Base-by-base conservation (phyloP, 2,113 vertebrate genomes). In the Xerus inauris region DNA sequence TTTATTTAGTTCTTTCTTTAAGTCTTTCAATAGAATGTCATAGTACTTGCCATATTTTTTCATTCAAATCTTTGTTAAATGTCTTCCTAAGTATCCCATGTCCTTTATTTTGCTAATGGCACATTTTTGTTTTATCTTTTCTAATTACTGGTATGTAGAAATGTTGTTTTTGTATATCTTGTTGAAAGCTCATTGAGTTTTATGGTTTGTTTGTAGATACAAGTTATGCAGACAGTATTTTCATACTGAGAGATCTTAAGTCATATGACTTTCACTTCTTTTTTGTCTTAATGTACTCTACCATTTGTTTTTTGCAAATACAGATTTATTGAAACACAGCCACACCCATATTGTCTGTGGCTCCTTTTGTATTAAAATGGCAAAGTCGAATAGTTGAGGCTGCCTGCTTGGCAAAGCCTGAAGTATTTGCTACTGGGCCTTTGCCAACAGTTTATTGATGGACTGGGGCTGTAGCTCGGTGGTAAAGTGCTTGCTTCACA, bases 181-280 rank as follows among this genome's bases (percentile, higher is more conserved):
- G 8, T 26, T 85, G 51, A 93, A 75, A 16, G 72, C 45, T 93
- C 19, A 85, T 71, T 93, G 26, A 90, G 65, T 87, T 94, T 65
- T 28, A 38, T 62, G 49, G 49, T 51, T 51, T 49, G 51, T 45
- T 92, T 76, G 57, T 73, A 84, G 84, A 72, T 71, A 22, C 9
- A 57, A 72, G 67, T 90, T 90, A 22, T 57, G 9, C 9, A 92
- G 81, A 67, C 22, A 67, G 45, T 49, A 28, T 86, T 76, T 67
- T 67, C 26, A 72, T 95, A 77, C 81, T 54, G 71, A 80, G 26
- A 71, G 47, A 1, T 62, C 5, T 35, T 14, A 91, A 83, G 49
- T 73, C 76, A 24, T 35, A 1, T 30, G 49, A 47, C 32, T 89
- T 85, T 72, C n/a, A 77, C 38, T 94, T 62, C 71, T 92, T 64